phyloP scores from a whole-genome alignment of 2,113 vertebrate genomes.

The Fulica atra region DNA sequence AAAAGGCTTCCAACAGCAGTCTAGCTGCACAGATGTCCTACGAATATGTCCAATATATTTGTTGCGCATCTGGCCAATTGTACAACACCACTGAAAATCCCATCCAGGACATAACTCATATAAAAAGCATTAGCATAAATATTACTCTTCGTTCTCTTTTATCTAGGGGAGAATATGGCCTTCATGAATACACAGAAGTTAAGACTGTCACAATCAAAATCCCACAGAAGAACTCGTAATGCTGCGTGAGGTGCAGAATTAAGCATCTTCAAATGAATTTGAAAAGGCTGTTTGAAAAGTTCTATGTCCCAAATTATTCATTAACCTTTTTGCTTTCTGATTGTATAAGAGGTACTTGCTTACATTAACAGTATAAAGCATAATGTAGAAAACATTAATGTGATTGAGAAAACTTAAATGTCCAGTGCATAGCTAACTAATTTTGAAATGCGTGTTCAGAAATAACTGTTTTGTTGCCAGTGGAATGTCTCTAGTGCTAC shows the following conservation, averaged over 20 bases:
- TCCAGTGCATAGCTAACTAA: not conserved
- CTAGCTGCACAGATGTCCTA: not conserved
- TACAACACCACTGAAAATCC: not conserved
- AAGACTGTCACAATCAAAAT: conserved; percentile 90
- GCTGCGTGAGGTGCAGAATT: not conserved
- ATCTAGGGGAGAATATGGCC: conserved; percentile 85
- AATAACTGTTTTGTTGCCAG: not conserved
- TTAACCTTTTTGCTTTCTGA: conserved; percentile 21
- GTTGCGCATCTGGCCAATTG: not conserved
- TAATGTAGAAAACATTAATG: not conserved
- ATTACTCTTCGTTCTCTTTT: not conserved
- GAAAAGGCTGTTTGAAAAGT: not conserved
- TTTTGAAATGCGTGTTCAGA: not conserved
- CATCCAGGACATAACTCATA: not conserved
- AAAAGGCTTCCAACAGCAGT: not conserved
- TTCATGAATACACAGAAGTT: conserved; percentile 88
- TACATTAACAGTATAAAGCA: conserved; percentile 1
- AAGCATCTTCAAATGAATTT: not conserved
- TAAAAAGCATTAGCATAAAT: not conserved
- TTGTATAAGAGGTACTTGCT: not conserved
- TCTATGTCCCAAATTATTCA: not conserved
- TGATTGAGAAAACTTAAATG: not conserved
- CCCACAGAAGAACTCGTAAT: conserved; percentile 87
- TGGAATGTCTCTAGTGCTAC: not conserved
- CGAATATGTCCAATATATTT: not conserved